Evolutionary conservation across 2,113 vertebrate genomes (phyloP).

Genomic region (Xenus cinereus): DNA sequence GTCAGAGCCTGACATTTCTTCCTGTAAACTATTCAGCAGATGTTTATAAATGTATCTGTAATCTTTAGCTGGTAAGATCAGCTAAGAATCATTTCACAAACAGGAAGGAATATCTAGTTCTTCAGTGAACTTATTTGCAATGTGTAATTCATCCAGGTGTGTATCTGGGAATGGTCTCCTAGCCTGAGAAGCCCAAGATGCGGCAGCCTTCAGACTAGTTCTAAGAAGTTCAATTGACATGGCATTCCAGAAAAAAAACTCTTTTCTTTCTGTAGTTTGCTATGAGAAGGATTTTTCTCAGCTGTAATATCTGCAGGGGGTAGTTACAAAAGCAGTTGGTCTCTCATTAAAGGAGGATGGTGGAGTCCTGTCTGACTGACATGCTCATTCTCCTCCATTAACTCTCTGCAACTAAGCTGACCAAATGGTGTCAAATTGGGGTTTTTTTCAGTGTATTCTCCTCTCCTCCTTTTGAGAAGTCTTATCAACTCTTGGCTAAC

Average conservation of each 20-base stretch:
- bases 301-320: slow-evolving; percentile 57
- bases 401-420: slow-evolving; percentile 18
- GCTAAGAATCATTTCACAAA: slow-evolving; percentile 35
- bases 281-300: slow-evolving; percentile 55
- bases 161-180: neutral
- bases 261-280: slow-evolving; percentile 23
- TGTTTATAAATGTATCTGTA: slow-evolving; percentile 50
- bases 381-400: slow-evolving; percentile 28
- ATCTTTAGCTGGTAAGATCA: slow-evolving; percentile 30
- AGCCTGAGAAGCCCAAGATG: neutral
- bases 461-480: neutral
- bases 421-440: neutral
- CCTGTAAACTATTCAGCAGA: slow-evolving; percentile 37
- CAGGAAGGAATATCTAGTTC: slow-evolving; percentile 35
- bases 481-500: neutral
- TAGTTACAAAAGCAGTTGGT: slow-evolving; percentile 51
- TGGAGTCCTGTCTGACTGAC: slow-evolving; percentile 42
- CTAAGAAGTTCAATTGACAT: neutral
- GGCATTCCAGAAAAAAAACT: slow-evolving; percentile 4
- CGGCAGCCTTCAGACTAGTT: neutral
- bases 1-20: slow-evolving; percentile 52
- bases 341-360: slow-evolving; percentile 38
- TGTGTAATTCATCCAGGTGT: neutral
- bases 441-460: neutral
- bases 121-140: neutral